Percentiles rank a stretch among this genome's conserved stretches.
Conservation (phyloP, 2,797 vertebrate species). For the Rhyacichthys aspro region DNA sequence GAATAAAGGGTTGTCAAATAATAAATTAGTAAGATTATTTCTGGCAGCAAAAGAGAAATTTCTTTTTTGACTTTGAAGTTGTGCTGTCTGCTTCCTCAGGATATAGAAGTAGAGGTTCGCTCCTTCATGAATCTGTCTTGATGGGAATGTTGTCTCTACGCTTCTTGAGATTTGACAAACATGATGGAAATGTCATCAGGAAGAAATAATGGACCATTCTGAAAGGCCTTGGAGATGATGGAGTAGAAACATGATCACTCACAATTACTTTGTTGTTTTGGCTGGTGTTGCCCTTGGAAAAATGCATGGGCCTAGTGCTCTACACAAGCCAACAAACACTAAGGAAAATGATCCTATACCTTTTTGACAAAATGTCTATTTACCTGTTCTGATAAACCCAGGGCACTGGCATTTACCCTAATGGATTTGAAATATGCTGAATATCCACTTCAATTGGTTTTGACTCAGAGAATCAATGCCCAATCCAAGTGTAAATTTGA, state of each 20-base stretch:
- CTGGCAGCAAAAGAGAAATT: constrained; percentile 1
- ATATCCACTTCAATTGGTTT: constrained; percentile 15
- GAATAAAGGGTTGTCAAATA: constrained; percentile 1
- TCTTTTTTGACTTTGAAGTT: neutral
- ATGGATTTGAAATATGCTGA: constrained; percentile 24
- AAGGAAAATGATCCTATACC: constrained; percentile 16
- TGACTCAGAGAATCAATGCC: constrained; percentile 20
- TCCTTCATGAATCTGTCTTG: constrained; percentile 24
- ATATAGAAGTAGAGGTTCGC: too few species aligned
- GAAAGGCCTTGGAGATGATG: constrained; percentile 48
- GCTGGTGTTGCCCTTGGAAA: constrained; percentile 46
- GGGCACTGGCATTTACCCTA: constrained; percentile 2
- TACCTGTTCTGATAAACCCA: constrained; percentile 7
- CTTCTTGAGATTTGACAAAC: constrained; percentile 45
- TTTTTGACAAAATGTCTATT: constrained; percentile 32
- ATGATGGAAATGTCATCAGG: constrained; percentile 36
- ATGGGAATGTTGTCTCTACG: constrained; percentile 30
- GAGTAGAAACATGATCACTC: constrained; percentile 27
- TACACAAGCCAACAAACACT: constrained; percentile 8
- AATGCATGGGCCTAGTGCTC: constrained; percentile 30
- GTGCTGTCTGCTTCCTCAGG: neutral
- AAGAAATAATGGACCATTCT: constrained; percentile 32
- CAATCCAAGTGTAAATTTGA: constrained; percentile 14
- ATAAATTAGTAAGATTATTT: constrained; percentile 4
- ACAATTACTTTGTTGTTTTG: constrained; percentile 34